Conservation (phyloP, 30 jellyfish, hydroid and myxozoan genomes). For the Aurelia aurita region DNA sequence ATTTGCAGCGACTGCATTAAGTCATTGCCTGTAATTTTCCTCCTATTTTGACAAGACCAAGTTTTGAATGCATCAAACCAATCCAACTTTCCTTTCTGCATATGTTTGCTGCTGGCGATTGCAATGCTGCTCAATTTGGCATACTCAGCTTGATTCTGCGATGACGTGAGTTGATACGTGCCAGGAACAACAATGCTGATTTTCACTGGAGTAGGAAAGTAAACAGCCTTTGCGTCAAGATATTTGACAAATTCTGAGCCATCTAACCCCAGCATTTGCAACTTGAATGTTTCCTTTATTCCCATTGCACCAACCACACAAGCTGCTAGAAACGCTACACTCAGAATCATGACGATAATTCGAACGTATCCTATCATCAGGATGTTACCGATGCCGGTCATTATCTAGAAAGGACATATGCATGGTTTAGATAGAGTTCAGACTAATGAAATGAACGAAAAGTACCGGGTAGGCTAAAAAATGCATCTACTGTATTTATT, state of each 20-base stretch:
- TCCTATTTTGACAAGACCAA: constrained; percentile 16
- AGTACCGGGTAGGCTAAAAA: too few relatives aligned
- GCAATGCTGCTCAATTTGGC: constrained; percentile 23
- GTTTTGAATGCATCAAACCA: constrained; percentile 54
- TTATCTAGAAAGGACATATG: not conserved
- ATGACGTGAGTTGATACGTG: constrained; percentile 2
- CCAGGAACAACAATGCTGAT: constrained; percentile 62
- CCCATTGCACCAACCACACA: constrained; percentile 63
- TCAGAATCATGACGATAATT: constrained; percentile 29
- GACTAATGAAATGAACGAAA: too few relatives aligned
- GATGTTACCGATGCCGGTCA: constrained; percentile 29
- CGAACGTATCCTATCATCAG: constrained; percentile 46
- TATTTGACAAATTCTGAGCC: constrained; percentile 66
- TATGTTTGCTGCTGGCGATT: constrained; percentile 1
- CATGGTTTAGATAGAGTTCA: too few relatives aligned
- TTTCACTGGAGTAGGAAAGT: constrained; percentile 37
- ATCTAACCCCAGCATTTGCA: constrained; percentile 70
- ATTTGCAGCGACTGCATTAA: constrained; percentile 16
- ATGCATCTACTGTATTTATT: too few relatives aligned
- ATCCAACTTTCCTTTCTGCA: constrained; percentile 2
- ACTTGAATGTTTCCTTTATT: constrained; percentile 64
- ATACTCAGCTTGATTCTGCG: constrained; percentile 23
- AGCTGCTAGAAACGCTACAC: constrained; percentile 61
- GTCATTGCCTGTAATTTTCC: constrained; percentile 12
- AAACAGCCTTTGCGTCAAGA: constrained; percentile 36